Evolutionary conservation across 2,113 vertebrate species (phyloP), one percentile per base, ranked within the genome.

Genomic region (Noturus placidus): DNA sequence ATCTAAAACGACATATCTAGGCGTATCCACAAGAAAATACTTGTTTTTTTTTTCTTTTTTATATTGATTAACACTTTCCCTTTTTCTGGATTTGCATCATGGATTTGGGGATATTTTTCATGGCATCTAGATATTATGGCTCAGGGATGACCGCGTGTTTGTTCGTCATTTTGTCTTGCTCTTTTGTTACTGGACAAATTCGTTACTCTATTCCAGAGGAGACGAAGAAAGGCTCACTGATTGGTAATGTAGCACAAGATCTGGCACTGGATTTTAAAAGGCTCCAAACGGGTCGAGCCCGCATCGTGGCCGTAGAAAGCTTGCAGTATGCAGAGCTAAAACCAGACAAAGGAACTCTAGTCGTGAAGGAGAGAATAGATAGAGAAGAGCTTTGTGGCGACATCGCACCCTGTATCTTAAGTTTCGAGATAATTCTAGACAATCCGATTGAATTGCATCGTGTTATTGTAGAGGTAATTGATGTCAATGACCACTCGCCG

Each of bases 401-500:
- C 42, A 59, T 38, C 61, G 86, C 86, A 5, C 90, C 90, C 19
- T 90, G 89, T 54, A 93, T 93, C 15, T 88, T 95, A 87, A 89
- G 90, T 56, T 93, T 94, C 77, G 93, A 95, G 89, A 92, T 95
- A 7, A 90, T 95, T 42, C 84, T 95, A 35, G 89, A 89, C 69
- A 93, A 94, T 30, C 95, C 94, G 0, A 91, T 96, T 30, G 91
- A 95, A 38, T 87, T 95, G 30, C 93, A 94, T 19, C 89, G 63
- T n/a, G 63, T 65, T 3, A n/a, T n/a, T 65, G 63, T 65, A 11
- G 63, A 91, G 1, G 91, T 90, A 86, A 92, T 95, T 0, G 88
- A 89, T 0, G 54, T 89, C 0, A 89, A 89, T 30, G 86, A 86
- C 70, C 92, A 65, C 63, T 11, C 63, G 10, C 63, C 63, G 63